These are phyloP conservation scores for Bucorvus abyssinicus DNA, from an alignment of 2,797 vertebrate genomes.

Conservation along the genomic window DNA sequence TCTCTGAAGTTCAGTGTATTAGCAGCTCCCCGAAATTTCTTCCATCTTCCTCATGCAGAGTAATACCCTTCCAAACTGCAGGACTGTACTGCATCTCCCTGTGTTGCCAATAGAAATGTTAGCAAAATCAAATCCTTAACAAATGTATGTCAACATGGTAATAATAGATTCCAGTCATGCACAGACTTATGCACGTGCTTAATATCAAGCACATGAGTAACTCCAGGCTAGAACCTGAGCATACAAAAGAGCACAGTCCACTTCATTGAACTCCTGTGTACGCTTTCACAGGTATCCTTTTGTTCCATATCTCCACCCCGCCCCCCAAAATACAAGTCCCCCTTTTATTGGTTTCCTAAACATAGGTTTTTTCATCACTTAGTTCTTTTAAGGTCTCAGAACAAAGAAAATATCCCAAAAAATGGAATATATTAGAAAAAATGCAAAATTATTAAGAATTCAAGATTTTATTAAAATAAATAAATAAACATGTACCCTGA, in stretches of 20 bases:
- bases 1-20: background rate
- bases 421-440: background rate
- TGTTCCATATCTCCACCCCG: background rate
- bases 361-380: background rate
- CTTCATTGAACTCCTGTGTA: conserved; percentile 13
- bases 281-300: conserved; percentile 57
- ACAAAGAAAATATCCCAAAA: background rate
- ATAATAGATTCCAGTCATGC: conserved; percentile 59
- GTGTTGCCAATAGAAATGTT: conserved; percentile 22
- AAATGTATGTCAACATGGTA: conserved; percentile 60
- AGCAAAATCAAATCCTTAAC: conserved; percentile 50
- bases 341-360: background rate
- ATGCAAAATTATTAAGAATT: background rate
- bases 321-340: background rate
- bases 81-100: background rate
- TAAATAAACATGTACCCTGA: background rate
- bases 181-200: background rate
- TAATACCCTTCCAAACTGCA: background rate
- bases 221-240: conserved; percentile 69
- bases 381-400: background rate
- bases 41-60: background rate
- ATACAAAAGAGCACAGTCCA: conserved; percentile 60
- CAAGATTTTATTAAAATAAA: background rate
- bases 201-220: conserved; percentile 69
- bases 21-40: conserved; percentile 8